Percentiles rank a stretch among this genome's conserved stretches.
phyloP scores from a whole-genome alignment of 2,113 vertebrate species.

The Chitala chitala region DNA sequence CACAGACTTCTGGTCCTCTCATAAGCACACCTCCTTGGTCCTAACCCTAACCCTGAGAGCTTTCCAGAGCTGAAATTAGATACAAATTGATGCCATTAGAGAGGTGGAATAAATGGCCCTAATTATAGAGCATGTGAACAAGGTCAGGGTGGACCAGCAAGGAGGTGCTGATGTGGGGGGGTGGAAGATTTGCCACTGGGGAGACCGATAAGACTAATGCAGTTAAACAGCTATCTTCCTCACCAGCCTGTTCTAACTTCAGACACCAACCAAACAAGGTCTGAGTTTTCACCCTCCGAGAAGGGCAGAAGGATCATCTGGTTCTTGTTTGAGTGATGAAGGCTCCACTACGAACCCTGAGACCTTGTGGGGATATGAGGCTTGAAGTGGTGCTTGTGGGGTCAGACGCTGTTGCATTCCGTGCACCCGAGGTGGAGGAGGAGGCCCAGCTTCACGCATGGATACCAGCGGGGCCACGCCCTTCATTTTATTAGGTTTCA shows the following conservation, averaged over 20 bases:
- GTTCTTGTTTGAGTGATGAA: background rate
- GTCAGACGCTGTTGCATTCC: too few species aligned
- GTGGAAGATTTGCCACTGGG: constrained; percentile 32
- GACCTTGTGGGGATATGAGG: background rate
- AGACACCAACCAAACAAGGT: background rate
- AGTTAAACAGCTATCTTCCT: background rate
- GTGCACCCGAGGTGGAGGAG: background rate
- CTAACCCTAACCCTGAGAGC: constrained; percentile 46
- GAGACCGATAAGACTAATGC: background rate
- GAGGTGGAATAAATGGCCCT: constrained; percentile 32
- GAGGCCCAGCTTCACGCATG: constrained; percentile 25
- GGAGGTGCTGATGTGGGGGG: constrained; percentile 39
- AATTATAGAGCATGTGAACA: constrained; percentile 63
- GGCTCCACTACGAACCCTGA: background rate
- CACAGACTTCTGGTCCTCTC: constrained; percentile 42
- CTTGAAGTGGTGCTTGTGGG: background rate
- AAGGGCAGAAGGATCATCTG: background rate
- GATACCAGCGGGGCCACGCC: constrained; percentile 25
- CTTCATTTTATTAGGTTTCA: constrained; percentile 28
- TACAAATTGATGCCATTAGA: constrained; percentile 62
- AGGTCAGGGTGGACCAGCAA: constrained; percentile 35
- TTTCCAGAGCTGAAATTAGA: constrained; percentile 58
- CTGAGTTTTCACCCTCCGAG: background rate
- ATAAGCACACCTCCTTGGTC: constrained; percentile 48
- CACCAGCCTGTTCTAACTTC: background rate